Conservation (phyloP, 2,888 invertebrate genomes). For the Arge pagana region DNA sequence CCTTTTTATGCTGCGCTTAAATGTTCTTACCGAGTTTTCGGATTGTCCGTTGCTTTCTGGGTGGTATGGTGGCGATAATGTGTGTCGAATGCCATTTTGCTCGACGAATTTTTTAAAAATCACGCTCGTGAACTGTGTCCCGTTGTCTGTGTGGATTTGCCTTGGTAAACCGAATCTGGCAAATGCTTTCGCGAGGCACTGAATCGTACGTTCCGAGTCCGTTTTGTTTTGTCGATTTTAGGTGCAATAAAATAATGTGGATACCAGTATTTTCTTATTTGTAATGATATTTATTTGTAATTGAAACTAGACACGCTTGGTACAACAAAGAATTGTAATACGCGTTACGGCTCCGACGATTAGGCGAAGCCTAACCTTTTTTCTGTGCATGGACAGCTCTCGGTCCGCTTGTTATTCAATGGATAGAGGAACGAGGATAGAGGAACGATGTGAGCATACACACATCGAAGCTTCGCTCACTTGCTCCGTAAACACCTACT, state of each 20-base stretch:
- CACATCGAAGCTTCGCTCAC: too few relatives aligned
- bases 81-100: constrained; percentile 17
- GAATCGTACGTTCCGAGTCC: too few relatives aligned
- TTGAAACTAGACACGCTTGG: too few relatives aligned
- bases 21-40: constrained; percentile 21
- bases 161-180: constrained; percentile 22
- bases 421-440: too few relatives aligned
- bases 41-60: constrained; percentile 27
- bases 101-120: constrained; percentile 22
- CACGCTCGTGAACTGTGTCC: constrained; percentile 18
- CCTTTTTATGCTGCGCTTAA: constrained; percentile 26
- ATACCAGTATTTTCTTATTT: neutral
- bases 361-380: too few relatives aligned
- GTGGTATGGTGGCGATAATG: constrained; percentile 24
- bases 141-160: constrained; percentile 22
- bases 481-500: too few relatives aligned
- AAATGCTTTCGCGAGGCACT: constrained; percentile 22
- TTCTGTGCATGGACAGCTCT: too few relatives aligned
- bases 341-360: too few relatives aligned
- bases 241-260: too few relatives aligned
- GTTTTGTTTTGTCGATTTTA: neutral
- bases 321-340: too few relatives aligned
- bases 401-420: too few relatives aligned
- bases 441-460: too few relatives aligned
- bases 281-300: neutral